These are phyloP conservation scores for Carcharodon carcharias DNA, from an alignment of 2,797 vertebrate species.

Conservation along the genomic window DNA sequence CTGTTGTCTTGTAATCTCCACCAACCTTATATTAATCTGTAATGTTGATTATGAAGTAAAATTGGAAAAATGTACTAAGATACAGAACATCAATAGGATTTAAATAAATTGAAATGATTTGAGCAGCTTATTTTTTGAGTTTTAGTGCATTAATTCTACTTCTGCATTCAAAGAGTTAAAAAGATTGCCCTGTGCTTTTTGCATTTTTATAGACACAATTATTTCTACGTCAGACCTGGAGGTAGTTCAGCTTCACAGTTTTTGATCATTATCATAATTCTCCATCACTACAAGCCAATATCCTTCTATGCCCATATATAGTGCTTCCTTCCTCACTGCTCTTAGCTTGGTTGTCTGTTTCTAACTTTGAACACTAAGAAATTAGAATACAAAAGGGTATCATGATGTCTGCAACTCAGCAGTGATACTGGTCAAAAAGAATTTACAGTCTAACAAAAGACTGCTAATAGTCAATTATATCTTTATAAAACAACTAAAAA, in stretches of 20 bases:
- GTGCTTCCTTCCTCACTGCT: slow-evolving; percentile 26
- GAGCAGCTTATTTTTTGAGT: not conserved
- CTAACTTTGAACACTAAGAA: slow-evolving; percentile 1
- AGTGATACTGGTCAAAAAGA: not conserved
- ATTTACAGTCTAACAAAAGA: not conserved
- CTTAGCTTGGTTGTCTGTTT: not conserved
- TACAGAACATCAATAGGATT: not conserved
- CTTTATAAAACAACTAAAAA: not conserved
- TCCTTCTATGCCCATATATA: slow-evolving; percentile 22
- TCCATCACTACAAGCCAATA: slow-evolving; percentile 16
- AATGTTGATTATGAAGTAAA: not conserved
- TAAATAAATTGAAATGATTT: not conserved
- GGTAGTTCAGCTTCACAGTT: slow-evolving; percentile 31
- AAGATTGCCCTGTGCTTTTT: not conserved
- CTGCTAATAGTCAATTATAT: not conserved
- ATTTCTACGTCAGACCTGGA: slow-evolving; percentile 23
- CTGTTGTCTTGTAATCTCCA: not conserved
- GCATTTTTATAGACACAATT: not conserved
- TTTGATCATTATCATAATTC: not conserved
- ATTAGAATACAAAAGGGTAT: not conserved
- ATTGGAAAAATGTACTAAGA: not conserved
- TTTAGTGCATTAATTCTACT: not conserved
- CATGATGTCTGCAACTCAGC: not conserved
- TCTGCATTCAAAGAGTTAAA: slow-evolving; percentile 19
- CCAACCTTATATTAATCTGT: not conserved